Evolutionary conservation across 2,888 invertebrate species (phyloP).

Genomic region (Malthinus flaveolus): DNA sequence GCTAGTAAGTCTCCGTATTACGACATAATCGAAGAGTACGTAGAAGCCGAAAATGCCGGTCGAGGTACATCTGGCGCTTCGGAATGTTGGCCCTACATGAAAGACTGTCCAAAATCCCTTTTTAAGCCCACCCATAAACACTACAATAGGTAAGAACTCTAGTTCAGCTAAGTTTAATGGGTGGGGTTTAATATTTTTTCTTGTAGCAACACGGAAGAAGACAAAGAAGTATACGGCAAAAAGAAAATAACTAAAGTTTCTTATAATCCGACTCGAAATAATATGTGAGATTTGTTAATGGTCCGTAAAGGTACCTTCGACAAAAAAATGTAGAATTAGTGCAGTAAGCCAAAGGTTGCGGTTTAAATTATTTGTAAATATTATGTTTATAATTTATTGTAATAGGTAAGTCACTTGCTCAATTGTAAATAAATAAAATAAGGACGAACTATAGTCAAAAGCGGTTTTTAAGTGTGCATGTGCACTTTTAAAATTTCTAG

Average conservation of each 20-base stretch:
- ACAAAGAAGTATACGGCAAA: slow-evolving; percentile 35
- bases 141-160: slow-evolving; percentile 54
- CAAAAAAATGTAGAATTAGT: too few relatives aligned
- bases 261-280: slow-evolving; percentile 41
- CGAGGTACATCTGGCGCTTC: slow-evolving; percentile 63
- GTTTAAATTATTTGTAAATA: slow-evolving; percentile 13
- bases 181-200: slow-evolving; percentile 1
- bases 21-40: slow-evolving; percentile 72
- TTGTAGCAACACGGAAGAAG: slow-evolving; percentile 38
- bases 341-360: slow-evolving; percentile 2
- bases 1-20: slow-evolving; percentile 83
- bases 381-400: background rate
- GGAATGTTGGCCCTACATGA: slow-evolving; percentile 85
- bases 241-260: slow-evolving; percentile 40
- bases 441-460: too few relatives aligned
- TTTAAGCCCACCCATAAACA: slow-evolving; percentile 64
- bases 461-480: too few relatives aligned
- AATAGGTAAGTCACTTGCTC: slow-evolving; percentile 5
- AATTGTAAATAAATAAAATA: background rate
- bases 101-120: slow-evolving; percentile 79
- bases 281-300: slow-evolving; percentile 42
- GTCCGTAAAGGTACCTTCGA: too few relatives aligned
- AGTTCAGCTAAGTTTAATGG: background rate
- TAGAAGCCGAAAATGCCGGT: slow-evolving; percentile 78
- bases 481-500: too few relatives aligned